phyloP scores from a whole-genome alignment of 2,888 invertebrate genomes.

The Hyposoter didymator region DNA sequence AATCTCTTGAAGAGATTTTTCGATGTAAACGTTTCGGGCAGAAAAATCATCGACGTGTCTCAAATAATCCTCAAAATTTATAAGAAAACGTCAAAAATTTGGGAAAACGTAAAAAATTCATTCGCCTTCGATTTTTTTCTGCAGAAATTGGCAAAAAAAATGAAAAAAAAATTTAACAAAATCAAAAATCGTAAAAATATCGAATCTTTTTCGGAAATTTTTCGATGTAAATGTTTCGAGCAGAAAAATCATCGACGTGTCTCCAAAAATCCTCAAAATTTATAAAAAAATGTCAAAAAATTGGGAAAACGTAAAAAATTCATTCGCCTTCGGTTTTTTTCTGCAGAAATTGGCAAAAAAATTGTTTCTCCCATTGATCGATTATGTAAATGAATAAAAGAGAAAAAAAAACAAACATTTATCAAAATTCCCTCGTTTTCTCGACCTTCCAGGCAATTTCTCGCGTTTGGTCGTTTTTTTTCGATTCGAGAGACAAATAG shows the following conservation, averaged over 20 bases:
- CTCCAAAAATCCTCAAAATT: neutral
- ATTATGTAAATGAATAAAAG: neutral
- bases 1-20: neutral
- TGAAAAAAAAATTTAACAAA: neutral
- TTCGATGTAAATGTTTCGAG: neutral
- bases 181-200: neutral
- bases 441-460: slow-evolving; percentile 88
- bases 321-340: neutral
- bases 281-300: neutral
- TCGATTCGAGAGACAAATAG: slow-evolving; percentile 93
- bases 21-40: too few relatives aligned
- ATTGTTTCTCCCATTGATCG: neutral
- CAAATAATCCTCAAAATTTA: too few relatives aligned
- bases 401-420: neutral
- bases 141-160: too few relatives aligned
- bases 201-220: neutral
- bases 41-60: too few relatives aligned
- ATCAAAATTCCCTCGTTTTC: neutral
- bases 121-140: too few relatives aligned
- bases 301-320: neutral
- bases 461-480: slow-evolving; percentile 92
- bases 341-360: neutral
- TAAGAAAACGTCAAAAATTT: too few relatives aligned
- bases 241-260: neutral
- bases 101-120: too few relatives aligned